A percentile compares a stretch with the other conserved stretches of the same genome.
phyloP scores from a whole-genome alignment of 2,797 vertebrate genomes.

The Acropternis orthonyx region DNA sequence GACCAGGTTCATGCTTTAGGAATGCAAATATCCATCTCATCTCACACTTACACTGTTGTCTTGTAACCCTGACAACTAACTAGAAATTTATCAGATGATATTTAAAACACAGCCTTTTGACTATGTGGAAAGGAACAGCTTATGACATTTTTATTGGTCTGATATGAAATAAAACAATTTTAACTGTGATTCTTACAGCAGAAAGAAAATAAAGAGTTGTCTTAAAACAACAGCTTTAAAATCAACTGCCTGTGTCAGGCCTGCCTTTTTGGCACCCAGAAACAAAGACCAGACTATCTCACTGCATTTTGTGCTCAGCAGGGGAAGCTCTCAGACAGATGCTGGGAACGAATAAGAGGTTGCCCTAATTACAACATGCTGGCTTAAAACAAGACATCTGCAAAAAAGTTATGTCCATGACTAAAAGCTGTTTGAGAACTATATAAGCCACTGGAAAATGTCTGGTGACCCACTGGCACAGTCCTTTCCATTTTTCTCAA shows the following conservation, averaged over 20 bases:
- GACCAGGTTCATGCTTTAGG: background rate
- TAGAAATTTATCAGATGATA: background rate
- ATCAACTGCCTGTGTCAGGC: background rate
- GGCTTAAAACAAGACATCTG: background rate
- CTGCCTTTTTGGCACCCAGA: background rate
- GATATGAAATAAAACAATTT: background rate
- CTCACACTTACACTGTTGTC: background rate
- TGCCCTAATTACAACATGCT: background rate
- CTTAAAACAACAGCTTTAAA: background rate
- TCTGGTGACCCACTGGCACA: background rate
- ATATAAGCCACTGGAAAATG: background rate
- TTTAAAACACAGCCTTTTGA: background rate
- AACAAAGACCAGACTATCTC: background rate
- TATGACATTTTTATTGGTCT: background rate
- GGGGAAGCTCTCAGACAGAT: background rate
- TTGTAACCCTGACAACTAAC: background rate
- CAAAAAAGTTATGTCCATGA: background rate
- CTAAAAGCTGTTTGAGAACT: background rate
- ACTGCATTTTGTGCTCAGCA: background rate
- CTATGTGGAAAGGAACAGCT: background rate
- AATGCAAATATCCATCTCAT: background rate
- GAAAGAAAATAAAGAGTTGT: background rate
- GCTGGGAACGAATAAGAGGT: background rate
- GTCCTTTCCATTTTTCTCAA: background rate
- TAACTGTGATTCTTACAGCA: background rate